Percentiles rank a stretch among this genome's conserved stretches.
Evolutionary conservation across 2,888 invertebrate species (phyloP).

Genomic region (Myathropa florea): DNA sequence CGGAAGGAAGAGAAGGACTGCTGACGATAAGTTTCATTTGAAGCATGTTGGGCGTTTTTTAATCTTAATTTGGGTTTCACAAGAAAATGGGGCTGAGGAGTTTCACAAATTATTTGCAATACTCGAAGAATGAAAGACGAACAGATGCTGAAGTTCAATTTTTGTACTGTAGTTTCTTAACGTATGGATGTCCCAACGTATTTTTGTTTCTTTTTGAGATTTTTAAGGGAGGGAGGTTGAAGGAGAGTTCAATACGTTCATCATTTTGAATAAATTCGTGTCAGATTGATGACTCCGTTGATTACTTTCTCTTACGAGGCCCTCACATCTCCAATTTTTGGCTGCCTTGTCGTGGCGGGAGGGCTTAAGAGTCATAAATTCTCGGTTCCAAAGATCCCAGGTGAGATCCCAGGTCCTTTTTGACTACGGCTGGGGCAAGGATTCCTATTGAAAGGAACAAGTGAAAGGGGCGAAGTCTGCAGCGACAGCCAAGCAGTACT

Average conservation of each 20-base stretch:
- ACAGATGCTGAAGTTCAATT: not conserved
- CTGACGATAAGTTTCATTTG: slow-evolving; percentile 11
- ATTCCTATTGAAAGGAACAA: no score
- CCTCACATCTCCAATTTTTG: not conserved
- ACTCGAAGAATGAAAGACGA: not conserved
- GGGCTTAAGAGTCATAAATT: no score
- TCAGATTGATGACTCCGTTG: no score
- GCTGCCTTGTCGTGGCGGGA: no score
- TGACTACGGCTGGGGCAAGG: no score
- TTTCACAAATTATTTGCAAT: not conserved
- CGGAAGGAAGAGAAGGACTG: not conserved
- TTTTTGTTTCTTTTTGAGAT: no score
- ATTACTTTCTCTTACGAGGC: not conserved
- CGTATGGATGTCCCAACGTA: no score
- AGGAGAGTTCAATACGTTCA: not conserved
- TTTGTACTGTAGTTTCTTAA: no score
- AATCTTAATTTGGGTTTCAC: slow-evolving; percentile 4
- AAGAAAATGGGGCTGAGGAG: not conserved
- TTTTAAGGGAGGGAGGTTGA: not conserved
- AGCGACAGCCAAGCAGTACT: no score
- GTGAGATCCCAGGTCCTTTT: no score
- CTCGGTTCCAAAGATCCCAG: no score
- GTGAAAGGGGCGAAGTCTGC: no score
- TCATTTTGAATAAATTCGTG: not conserved
- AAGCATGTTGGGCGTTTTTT: not conserved